A percentile compares a stretch with the other conserved stretches of the same genome.
phyloP scores from a whole-genome alignment of 2,113 vertebrate genomes.

The Eulacestoma nigropectus region DNA sequence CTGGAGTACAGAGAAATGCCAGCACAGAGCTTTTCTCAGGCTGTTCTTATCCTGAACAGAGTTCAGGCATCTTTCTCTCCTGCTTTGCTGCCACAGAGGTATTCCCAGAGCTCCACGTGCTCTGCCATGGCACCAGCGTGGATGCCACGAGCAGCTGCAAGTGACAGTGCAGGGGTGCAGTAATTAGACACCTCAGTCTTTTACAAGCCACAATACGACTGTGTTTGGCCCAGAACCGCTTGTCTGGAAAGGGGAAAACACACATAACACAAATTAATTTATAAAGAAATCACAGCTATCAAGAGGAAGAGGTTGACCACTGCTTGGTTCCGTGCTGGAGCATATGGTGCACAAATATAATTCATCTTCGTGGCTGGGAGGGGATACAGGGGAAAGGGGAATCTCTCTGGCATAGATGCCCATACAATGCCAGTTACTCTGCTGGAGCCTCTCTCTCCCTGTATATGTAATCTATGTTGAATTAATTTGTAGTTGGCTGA shows the following conservation, averaged over 20 bases:
- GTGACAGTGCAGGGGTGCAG: neutral
- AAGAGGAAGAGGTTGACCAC: neutral
- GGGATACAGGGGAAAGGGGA: neutral
- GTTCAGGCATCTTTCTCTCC: neutral
- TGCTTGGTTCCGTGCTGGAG: neutral
- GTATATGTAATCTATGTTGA: conserved; percentile 32
- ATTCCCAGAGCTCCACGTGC: neutral
- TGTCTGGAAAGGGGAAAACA: neutral
- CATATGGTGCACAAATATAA: neutral
- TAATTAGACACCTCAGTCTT: neutral
- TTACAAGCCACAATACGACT: neutral
- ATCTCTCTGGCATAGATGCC: neutral
- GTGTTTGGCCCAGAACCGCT: neutral
- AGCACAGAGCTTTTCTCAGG: neutral
- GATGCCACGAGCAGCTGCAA: neutral
- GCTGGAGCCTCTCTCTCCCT: conserved; percentile 34
- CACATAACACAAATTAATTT: neutral
- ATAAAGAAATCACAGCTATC: neutral
- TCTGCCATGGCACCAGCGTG: neutral
- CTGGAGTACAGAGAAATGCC: neutral
- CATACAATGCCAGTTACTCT: conserved; percentile 10
- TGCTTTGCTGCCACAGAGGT: neutral
- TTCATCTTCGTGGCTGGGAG: neutral
- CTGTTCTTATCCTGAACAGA: neutral
- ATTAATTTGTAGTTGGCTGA: conserved; percentile 63